Base-by-base conservation (phyloP, 2,797 vertebrate species). In the Heteromormyrus szaboi region DNA sequence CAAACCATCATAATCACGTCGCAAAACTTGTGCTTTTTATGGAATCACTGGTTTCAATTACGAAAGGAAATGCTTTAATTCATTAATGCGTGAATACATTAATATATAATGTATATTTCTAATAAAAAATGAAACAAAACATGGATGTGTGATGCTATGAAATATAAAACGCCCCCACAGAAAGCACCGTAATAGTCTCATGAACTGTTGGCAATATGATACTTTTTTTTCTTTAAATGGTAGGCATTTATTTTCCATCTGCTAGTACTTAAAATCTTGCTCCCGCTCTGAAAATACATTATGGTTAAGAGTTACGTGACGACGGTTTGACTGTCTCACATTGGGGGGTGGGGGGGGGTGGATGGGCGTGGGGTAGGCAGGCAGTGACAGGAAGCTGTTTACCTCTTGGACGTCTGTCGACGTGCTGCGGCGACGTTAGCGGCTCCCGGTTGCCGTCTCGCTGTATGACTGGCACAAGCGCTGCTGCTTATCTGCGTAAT, bases 331-430 rank as follows among this genome's bases (percentile, higher is more conserved):
- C 85, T 85, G 59, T 85, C 50, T 85, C 22, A 53, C 29, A 11
- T 17, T 50, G 37, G 79, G 19, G 3, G 90, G 90, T 92, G 91
- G 90, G 92, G 91, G 89, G 92, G n/a, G n/a, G n/a, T n/a, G n/a
- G n/a, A n/a, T n/a, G 48, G 2, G 68, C 4, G 48, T 72, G 87
- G 11, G 48, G 8, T 19, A 85, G 88, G 76, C 76, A 53, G 87
- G 86, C 85, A 86, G 89, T 62, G 85, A 84, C 88, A 59, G 53
- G 59, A 85, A 54, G 88, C 86, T 89, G 88, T 87, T 19, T 53
- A 90, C 37, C 76, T 51, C 48, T 88, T 29, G 83, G 88, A 90
- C 92, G 86, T 90, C 87, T 88, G 88, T 72, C 87, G 79, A 65
- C 88, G 81, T 62, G n/a, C 29, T 81, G 89, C 90, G n/a, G 90